These are phyloP conservation scores for Spilosoma lubricipeda DNA, from an alignment of 2,888 invertebrate species.

Conservation along the genomic window DNA sequence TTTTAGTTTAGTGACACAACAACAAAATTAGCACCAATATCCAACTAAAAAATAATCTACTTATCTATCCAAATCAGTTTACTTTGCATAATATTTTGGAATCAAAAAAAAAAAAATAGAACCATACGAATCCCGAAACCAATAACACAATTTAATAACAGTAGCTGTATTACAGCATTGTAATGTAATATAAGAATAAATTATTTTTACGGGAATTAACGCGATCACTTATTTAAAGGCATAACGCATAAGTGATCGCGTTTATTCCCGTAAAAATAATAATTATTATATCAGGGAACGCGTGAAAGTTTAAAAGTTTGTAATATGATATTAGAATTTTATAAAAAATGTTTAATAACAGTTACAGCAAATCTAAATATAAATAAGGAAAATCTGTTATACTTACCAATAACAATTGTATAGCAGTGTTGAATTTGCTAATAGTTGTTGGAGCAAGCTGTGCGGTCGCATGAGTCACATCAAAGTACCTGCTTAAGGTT, in stretches of 20 bases:
- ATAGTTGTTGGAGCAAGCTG: constrained; percentile 96
- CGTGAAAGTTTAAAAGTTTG: too few species aligned
- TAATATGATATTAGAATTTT: neutral
- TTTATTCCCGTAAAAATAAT: too few species aligned
- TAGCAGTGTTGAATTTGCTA: constrained; percentile 97
- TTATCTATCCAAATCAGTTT: neutral
- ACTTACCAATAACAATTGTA: constrained; percentile 91
- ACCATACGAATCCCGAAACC: neutral
- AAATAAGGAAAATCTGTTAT: neutral
- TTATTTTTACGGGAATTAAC: too few species aligned
- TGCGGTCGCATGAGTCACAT: constrained; percentile 96
- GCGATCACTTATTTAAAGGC: too few species aligned
- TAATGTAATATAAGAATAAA: neutral
- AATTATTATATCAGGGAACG: too few species aligned
- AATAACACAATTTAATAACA: neutral
- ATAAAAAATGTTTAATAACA: neutral
- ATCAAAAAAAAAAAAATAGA: too few species aligned
- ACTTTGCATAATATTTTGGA: neutral
- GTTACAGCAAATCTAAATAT: neutral
- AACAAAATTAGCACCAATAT: too few species aligned
- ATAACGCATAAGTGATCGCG: too few species aligned
- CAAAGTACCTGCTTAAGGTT: constrained; percentile 95
- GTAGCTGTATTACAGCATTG: neutral
- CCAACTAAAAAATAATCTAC: too few species aligned
- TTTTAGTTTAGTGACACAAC: too few species aligned